These are phyloP conservation scores for Pogonocherus hispidulus DNA, from an alignment of 2,888 invertebrate species.

Conservation along the genomic window DNA sequence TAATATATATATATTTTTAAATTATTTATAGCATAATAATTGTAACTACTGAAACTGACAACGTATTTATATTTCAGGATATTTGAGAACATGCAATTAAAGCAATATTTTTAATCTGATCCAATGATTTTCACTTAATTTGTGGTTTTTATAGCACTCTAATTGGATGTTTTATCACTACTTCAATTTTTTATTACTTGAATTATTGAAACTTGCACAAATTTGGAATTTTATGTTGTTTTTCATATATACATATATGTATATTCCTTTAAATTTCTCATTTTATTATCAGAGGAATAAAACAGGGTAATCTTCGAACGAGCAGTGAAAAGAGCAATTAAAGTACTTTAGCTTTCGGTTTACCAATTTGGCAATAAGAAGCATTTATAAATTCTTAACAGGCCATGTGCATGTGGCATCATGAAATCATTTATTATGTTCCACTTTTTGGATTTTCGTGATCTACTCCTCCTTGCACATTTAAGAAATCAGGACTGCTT, in stretches of 20 bases:
- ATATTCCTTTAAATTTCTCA: not conserved
- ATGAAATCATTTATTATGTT: slow-evolving; percentile 27
- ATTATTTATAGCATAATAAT: too few relatives aligned
- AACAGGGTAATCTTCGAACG: not conserved
- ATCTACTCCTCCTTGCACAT: slow-evolving; percentile 43
- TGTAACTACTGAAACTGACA: too few relatives aligned
- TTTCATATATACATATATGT: not conserved
- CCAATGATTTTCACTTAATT: not conserved
- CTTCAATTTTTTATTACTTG: not conserved
- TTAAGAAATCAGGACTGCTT: slow-evolving; percentile 37
- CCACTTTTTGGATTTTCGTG: slow-evolving; percentile 35
- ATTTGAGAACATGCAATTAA: too few relatives aligned
- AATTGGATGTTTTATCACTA: not conserved
- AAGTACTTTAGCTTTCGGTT: slow-evolving; percentile 5
- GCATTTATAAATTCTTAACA: slow-evolving; percentile 1
- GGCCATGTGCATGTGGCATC: slow-evolving; percentile 16
- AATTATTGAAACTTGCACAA: not conserved
- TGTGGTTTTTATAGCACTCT: not conserved
- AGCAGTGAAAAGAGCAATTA: slow-evolving; percentile 1
- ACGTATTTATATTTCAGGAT: too few relatives aligned
- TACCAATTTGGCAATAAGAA: slow-evolving; percentile 11
- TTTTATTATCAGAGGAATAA: not conserved
- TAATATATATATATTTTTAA: too few relatives aligned
- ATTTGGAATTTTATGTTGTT: not conserved
- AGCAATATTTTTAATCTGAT: too few relatives aligned